Percentiles rank a stretch among this genome's conserved stretches.
Evolutionary conservation across 2,797 vertebrate species (phyloP).

Genomic region (Sebastiscus albofasciatus): DNA sequence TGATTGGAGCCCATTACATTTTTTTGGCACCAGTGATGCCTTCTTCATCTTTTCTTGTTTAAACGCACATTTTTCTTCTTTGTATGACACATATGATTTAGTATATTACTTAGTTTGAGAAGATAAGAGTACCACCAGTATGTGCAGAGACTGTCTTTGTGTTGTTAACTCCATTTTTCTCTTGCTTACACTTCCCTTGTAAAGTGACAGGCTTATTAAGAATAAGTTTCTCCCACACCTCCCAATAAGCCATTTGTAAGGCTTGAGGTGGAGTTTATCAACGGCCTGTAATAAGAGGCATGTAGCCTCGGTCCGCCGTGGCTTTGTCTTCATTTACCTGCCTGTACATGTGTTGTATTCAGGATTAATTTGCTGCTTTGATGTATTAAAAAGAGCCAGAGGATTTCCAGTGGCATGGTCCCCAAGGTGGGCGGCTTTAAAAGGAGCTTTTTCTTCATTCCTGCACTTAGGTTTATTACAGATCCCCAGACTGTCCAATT

Average conservation of each 20-base stretch:
- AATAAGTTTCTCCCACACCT: slow-evolving; percentile 77
- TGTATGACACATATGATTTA: not conserved
- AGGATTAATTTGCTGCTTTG: slow-evolving; percentile 83
- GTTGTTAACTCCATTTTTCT: slow-evolving; percentile 61
- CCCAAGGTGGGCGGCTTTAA: slow-evolving; percentile 79
- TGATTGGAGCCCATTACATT: slow-evolving; percentile 27
- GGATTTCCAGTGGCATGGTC: slow-evolving; percentile 73
- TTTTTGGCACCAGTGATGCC: slow-evolving; percentile 1
- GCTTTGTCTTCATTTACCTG: slow-evolving; percentile 87
- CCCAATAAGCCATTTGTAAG: slow-evolving; percentile 80
- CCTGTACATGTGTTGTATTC: slow-evolving; percentile 80
- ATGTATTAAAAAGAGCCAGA: slow-evolving; percentile 81
- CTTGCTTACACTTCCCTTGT: slow-evolving; percentile 50
- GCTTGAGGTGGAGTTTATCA: slow-evolving; percentile 80
- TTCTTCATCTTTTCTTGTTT: not conserved
- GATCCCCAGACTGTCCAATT: slow-evolving; percentile 79
- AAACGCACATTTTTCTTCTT: not conserved
- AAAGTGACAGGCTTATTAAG: slow-evolving; percentile 82
- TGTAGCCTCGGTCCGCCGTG: slow-evolving; percentile 67
- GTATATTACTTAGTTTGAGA: not conserved
- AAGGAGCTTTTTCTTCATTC: slow-evolving; percentile 86
- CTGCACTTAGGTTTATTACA: slow-evolving; percentile 86
- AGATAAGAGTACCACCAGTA: not conserved
- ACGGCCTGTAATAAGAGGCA: slow-evolving; percentile 76
- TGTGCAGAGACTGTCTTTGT: slow-evolving; percentile 32